A percentile compares a stretch with the other conserved stretches of the same genome.
These are phyloP conservation scores for Tortrix viridana DNA, from an alignment of 2,888 invertebrate genomes.

Conservation along the genomic window DNA sequence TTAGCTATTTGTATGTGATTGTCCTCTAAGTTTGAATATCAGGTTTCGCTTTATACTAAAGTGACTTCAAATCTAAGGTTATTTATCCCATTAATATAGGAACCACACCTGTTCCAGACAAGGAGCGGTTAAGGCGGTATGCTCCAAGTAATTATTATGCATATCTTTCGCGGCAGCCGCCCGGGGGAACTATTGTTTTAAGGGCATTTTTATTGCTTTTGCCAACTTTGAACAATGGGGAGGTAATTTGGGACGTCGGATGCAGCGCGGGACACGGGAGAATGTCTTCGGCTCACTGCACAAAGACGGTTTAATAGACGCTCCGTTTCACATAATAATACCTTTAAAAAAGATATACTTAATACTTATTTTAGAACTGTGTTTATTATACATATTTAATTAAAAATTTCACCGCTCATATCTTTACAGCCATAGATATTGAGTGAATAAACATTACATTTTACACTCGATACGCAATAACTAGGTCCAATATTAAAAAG, in stretches of 20 bases:
- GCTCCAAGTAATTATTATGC: slow-evolving; percentile 80
- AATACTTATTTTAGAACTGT: neutral
- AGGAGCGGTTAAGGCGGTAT: slow-evolving; percentile 76
- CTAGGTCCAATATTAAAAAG: slow-evolving; percentile 61
- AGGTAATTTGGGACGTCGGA: slow-evolving; percentile 66
- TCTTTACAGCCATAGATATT: slow-evolving; percentile 24
- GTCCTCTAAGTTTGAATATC: too few species aligned
- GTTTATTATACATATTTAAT: neutral
- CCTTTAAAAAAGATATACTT: neutral
- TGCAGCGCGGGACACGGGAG: slow-evolving; percentile 56
- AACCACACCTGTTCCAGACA: slow-evolving; percentile 73
- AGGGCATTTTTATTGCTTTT: slow-evolving; percentile 79
- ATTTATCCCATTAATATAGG: slow-evolving; percentile 57
- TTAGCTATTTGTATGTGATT: too few species aligned
- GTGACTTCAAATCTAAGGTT: slow-evolving; percentile 6
- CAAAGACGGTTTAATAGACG: slow-evolving; percentile 21
- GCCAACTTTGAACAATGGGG: slow-evolving; percentile 80
- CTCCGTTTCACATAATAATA: slow-evolving; percentile 14
- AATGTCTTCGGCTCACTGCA: slow-evolving; percentile 7
- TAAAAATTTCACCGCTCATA: slow-evolving; percentile 8
- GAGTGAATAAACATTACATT: slow-evolving; percentile 52
- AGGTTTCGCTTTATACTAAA: slow-evolving; percentile 1
- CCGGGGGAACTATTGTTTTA: slow-evolving; percentile 82
- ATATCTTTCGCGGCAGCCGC: slow-evolving; percentile 70
- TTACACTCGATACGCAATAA: slow-evolving; percentile 63